Percentiles rank a stretch among this genome's conserved stretches.
Evolutionary conservation across 1,140 invertebrate genomes (phyloP).

Genomic region (Brachionus asplanchnoidis): DNA sequence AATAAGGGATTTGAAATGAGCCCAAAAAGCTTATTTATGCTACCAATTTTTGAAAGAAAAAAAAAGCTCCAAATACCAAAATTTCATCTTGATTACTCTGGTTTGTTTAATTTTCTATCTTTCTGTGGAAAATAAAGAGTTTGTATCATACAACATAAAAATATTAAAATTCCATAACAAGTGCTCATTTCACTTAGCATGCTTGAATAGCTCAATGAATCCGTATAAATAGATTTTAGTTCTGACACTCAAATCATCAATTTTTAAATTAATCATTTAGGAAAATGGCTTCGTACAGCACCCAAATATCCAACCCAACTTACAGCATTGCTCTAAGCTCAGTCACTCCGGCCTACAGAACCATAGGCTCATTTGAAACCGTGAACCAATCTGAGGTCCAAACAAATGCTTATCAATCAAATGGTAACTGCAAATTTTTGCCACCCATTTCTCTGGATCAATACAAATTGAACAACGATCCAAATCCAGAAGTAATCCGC

Average conservation of each 20-base stretch:
- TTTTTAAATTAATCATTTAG: neutral
- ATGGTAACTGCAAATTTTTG: constrained; percentile 17
- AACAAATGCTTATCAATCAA: neutral
- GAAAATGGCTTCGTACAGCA: constrained; percentile 33
- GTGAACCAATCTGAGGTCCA: neutral
- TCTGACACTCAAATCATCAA: neutral
- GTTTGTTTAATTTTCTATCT: neutral
- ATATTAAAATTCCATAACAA: neutral
- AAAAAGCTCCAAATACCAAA: neutral
- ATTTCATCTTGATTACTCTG: neutral
- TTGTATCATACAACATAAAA: constrained; percentile 2
- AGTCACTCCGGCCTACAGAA: neutral
- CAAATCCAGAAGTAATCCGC: constrained; percentile 36
- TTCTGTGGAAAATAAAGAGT: neutral
- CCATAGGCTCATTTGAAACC: neutral
- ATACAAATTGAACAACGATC: constrained; percentile 41
- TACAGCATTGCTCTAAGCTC: neutral
- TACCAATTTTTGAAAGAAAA: neutral
- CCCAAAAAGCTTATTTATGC: neutral
- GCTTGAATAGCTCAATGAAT: constrained; percentile 1
- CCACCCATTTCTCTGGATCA: constrained; percentile 29
- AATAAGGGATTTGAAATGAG: neutral
- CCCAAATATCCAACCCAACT: neutral
- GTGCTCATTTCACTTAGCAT: neutral
- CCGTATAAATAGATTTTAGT: neutral